Percentiles rank a stretch among this genome's conserved stretches.
phyloP scores from a whole-genome alignment of 35 echinoderm and acorn worm genomes.

The Anneissia japonica region DNA sequence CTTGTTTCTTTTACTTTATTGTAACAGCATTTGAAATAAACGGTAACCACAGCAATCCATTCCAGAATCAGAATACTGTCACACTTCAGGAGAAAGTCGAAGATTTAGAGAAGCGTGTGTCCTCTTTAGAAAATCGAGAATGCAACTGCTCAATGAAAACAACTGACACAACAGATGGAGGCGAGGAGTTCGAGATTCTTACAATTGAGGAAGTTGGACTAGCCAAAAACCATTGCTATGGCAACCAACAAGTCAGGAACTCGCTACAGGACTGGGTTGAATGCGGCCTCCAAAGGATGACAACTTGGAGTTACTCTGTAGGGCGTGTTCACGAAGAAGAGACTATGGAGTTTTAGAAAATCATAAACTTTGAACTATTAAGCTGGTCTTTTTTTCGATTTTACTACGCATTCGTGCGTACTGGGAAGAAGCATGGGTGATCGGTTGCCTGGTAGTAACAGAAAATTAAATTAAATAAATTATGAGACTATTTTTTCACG shows the following conservation, averaged over 20 bases:
- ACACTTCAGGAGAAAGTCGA: not conserved
- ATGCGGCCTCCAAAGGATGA: not conserved
- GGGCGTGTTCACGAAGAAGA: not conserved
- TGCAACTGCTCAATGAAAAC: not conserved
- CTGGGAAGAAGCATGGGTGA: too few relatives aligned
- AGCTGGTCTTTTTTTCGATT: too few relatives aligned
- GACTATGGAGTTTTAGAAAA: too few relatives aligned
- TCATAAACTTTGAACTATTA: not conserved
- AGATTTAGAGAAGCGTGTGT: not conserved
- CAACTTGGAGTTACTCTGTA: not conserved
- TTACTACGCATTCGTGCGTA: too few relatives aligned
- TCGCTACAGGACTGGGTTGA: not conserved
- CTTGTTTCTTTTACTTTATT: too few relatives aligned
- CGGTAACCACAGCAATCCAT: not conserved
- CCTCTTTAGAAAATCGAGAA: not conserved
- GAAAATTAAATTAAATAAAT: too few relatives aligned
- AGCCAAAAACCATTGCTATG: not conserved
- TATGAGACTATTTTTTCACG: too few relatives aligned
- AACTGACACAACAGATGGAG: not conserved
- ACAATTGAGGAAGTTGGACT: not conserved
- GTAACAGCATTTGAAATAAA: not conserved
- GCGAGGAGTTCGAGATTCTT: not conserved
- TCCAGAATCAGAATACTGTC: not conserved
- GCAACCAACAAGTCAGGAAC: not conserved
- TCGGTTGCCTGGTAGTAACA: too few relatives aligned